A percentile compares a stretch with the other conserved stretches of the same genome.
Evolutionary conservation across 2,888 invertebrate genomes (phyloP).

Genomic region (Tholera decimalis): DNA sequence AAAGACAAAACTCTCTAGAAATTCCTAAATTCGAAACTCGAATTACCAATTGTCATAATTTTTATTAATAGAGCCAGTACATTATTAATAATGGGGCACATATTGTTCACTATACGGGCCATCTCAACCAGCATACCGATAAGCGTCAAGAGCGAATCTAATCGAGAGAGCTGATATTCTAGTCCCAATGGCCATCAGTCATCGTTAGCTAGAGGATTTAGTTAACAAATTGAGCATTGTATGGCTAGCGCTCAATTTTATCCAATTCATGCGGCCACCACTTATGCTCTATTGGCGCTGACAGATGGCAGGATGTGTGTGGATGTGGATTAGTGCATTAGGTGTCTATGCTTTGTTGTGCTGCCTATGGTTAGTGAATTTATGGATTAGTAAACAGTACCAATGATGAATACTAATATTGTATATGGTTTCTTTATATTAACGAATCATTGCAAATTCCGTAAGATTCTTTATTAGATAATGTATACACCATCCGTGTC

Average conservation of each 20-base stretch:
- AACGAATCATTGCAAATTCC: too few species aligned
- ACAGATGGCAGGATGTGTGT: constrained; percentile 79
- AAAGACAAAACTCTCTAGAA: background rate
- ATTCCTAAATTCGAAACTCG: background rate
- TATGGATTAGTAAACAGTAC: background rate
- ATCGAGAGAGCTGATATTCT: constrained; percentile 26
- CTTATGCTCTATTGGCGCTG: constrained; percentile 79
- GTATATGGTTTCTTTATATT: too few species aligned
- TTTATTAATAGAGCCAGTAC: constrained; percentile 40
- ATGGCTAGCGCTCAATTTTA: constrained; percentile 81
- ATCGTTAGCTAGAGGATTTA: constrained; percentile 77
- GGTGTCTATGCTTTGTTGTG: constrained; percentile 48
- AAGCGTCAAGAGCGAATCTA: constrained; percentile 39
- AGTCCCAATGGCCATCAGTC: constrained; percentile 71
- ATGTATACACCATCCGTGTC: too few species aligned
- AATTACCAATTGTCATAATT: constrained; percentile 24
- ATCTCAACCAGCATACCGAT: constrained; percentile 37
- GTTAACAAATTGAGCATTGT: constrained; percentile 74
- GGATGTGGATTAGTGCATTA: constrained; percentile 76
- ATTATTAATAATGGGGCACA: background rate
- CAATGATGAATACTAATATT: too few species aligned
- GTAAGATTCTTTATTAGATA: too few species aligned
- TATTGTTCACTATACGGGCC: constrained; percentile 33
- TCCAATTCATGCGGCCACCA: constrained; percentile 83
- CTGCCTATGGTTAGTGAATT: constrained; percentile 23